Base-by-base conservation (phyloP, 2,113 vertebrate species). In the Tupaia tana region DNA sequence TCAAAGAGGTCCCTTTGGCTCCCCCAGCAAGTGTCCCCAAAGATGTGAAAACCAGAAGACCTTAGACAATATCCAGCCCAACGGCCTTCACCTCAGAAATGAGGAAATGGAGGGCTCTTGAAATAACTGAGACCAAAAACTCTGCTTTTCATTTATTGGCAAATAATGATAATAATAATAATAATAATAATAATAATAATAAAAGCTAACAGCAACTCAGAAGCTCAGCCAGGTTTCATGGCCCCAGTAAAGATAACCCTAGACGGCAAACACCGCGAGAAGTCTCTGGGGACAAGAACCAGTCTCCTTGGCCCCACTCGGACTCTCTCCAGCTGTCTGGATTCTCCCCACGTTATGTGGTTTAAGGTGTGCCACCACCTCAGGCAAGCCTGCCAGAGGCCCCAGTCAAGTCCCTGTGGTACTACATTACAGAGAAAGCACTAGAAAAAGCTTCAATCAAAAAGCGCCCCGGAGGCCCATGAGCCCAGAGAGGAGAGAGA, bases 401-500 rank as follows among this genome's bases (percentile, higher is more conserved):
- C 43, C 27, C 20, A 2, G 54, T 61, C 7, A 1, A 66, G 69
- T 15, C 56, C 9, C 7, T 8, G 7, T 9, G 56, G 27, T 25
- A 14, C 8, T 19, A 80, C 20, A 58, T 31, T n/a, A 59, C 6
- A 29, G 0, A 14, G 56, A 77, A 12, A n/a, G 29, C n/a, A 56
- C n/a, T 56, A 6, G 69, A 77, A 79, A 71, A 25, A 77, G 10
- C 14, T 4, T 11, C 31, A 9, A 34, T 7, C 18, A 61, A 29
- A 64, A 82, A 64, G 61, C 29, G 29, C 9, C 31, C 0, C 7
- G 0, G 4, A 52, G 59, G 10, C 24, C 77, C 31, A 9, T 0
- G 2, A 6, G 10, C n/a, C 29, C 69, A 11, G 11, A 14, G 52
- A 80, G 66, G 67, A 29, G 9, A 73, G 27, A 27, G 52, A 34